phyloP scores from a whole-genome alignment of 2,888 invertebrate species.

The Lumbricus terrestris region DNA sequence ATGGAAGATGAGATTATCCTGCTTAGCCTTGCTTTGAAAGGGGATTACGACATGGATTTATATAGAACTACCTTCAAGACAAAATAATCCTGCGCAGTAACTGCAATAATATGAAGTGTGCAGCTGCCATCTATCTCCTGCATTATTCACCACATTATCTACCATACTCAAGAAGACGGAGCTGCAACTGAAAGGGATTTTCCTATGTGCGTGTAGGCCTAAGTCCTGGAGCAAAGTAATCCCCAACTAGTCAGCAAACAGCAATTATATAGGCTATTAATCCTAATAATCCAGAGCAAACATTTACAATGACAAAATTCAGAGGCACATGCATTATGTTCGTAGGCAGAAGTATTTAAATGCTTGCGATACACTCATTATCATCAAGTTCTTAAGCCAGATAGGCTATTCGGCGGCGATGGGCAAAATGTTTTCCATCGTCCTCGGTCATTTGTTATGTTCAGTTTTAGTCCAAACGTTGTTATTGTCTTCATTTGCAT shows the following conservation, averaged over 20 bases:
- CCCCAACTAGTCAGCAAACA: neutral
- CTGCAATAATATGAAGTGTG: neutral
- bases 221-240: neutral
- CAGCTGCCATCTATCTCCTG: neutral
- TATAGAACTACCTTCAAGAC: neutral
- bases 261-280: too few relatives aligned
- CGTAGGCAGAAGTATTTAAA: neutral
- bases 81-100: neutral
- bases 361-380: neutral
- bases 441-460: too few relatives aligned
- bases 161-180: neutral
- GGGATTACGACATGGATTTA: neutral
- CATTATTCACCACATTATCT: neutral
- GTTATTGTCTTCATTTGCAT: too few relatives aligned
- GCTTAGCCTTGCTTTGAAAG: neutral
- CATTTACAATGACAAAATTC: neutral
- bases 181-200: neutral
- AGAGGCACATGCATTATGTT: neutral
- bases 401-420: too few relatives aligned
- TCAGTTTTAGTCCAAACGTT: too few relatives aligned
- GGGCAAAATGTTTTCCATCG: too few relatives aligned
- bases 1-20: neutral
- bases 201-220: neutral
- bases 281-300: neutral
- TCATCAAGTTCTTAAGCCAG: too few relatives aligned